These are phyloP conservation scores for Trachythela sp. DNA, from an alignment of 64 coral and sea anemone species.

Conservation along the genomic window DNA sequence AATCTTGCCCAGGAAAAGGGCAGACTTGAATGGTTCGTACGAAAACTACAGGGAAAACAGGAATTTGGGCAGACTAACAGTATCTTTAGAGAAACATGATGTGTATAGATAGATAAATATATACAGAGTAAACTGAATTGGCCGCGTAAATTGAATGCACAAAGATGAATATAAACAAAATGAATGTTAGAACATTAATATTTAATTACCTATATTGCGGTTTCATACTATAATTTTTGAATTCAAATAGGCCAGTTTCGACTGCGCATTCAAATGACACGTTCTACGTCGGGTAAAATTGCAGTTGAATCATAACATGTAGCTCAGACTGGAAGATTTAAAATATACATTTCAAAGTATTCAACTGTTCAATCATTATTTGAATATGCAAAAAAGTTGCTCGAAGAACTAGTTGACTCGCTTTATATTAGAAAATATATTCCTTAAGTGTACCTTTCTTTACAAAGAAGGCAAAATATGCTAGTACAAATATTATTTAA, in stretches of 20 bases:
- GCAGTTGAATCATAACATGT: too few relatives aligned
- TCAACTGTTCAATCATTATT: too few relatives aligned
- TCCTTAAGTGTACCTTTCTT: too few relatives aligned
- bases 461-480: too few relatives aligned
- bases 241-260: not conserved
- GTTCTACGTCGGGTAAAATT: too few relatives aligned
- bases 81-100: constrained; percentile 9
- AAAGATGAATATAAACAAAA: not conserved
- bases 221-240: not conserved
- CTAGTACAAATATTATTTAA: too few relatives aligned
- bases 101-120: not conserved
- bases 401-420: too few relatives aligned
- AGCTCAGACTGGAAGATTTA: too few relatives aligned
- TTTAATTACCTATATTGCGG: not conserved
- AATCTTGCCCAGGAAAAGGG: constrained; percentile 66
- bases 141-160: not conserved
- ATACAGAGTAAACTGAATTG: not conserved
- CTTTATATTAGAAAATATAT: too few relatives aligned
- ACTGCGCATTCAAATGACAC: not conserved
- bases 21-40: constrained; percentile 79
- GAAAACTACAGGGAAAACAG: not conserved
- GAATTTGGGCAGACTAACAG: not conserved
- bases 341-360: too few relatives aligned
- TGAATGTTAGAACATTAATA: not conserved
- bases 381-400: too few relatives aligned